Evolutionary conservation across 2,888 invertebrate species (phyloP).

Genomic region (Gerris lacustris): DNA sequence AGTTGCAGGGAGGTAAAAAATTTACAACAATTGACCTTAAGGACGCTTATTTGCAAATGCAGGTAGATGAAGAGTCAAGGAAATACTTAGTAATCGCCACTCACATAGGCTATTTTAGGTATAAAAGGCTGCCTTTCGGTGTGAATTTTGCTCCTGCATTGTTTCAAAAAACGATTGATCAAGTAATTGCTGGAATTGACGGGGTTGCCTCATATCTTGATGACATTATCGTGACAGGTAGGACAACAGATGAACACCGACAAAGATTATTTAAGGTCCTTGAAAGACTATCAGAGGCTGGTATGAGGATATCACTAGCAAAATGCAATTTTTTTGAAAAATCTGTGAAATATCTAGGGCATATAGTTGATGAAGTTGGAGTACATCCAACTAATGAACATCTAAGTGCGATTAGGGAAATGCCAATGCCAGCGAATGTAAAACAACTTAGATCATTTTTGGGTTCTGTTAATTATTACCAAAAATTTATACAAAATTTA

Average conservation of each 20-base stretch:
- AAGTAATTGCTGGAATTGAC: not conserved
- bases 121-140: constrained; percentile 6
- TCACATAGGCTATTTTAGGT: constrained; percentile 9
- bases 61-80: not conserved
- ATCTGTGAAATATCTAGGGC: too few relatives aligned
- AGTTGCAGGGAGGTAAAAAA: constrained; percentile 10
- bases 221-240: constrained; percentile 9
- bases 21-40: constrained; percentile 7
- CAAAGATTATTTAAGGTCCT: constrained; percentile 6
- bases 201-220: not conserved
- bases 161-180: constrained; percentile 10
- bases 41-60: not conserved
- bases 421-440: not conserved
- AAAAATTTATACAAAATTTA: constrained; percentile 4
- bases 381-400: too few relatives aligned
- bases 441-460: not conserved
- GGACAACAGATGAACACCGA: constrained; percentile 11
- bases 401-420: too few relatives aligned
- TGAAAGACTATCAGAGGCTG: not conserved
- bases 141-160: constrained; percentile 4
- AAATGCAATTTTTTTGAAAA: too few relatives aligned
- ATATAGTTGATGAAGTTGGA: too few relatives aligned
- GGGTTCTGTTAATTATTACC: constrained; percentile 9
- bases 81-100: constrained; percentile 2
- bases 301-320: not conserved